Evolutionary conservation across 2,888 invertebrate species (phyloP).

Genomic region (Hyppa rectilinea): DNA sequence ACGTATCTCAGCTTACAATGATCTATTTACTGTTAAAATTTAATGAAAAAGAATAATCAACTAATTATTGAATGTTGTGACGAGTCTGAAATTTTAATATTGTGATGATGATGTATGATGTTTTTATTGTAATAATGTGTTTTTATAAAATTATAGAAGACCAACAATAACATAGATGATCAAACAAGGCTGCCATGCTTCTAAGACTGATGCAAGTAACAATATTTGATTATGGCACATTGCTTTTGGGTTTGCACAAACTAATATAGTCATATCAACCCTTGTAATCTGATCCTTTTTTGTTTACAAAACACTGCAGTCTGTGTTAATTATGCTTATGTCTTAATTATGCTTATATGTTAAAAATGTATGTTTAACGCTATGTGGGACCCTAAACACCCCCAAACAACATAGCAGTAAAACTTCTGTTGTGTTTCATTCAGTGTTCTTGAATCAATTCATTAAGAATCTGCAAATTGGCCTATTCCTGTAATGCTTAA

Average conservation of each 20-base stretch:
- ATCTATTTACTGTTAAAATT: slow-evolving; percentile 9
- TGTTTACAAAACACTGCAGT: not conserved
- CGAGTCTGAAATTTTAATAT: not conserved
- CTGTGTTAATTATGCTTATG: slow-evolving; percentile 8
- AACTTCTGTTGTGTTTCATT: too few relatives aligned
- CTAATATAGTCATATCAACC: slow-evolving; percentile 37
- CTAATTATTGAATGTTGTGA: slow-evolving; percentile 18
- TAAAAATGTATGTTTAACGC: not conserved
- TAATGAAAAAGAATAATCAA: slow-evolving; percentile 18
- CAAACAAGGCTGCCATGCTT: slow-evolving; percentile 82
- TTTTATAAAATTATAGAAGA: slow-evolving; percentile 88
- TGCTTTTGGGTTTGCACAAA: slow-evolving; percentile 83
- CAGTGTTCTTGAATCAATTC: too few relatives aligned
- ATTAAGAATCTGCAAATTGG: not conserved
- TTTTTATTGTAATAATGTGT: slow-evolving; percentile 58
- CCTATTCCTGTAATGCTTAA: too few relatives aligned
- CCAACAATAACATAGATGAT: slow-evolving; percentile 87
- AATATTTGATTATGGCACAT: slow-evolving; percentile 79
- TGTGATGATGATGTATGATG: slow-evolving; percentile 15
- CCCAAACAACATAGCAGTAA: too few relatives aligned
- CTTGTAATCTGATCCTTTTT: slow-evolving; percentile 38
- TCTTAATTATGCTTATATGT: slow-evolving; percentile 5
- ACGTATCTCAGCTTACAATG: not conserved
- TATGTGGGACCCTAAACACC: too few relatives aligned
- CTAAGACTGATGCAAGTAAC: slow-evolving; percentile 90